Evolutionary conservation across 2,113 vertebrate species (phyloP).

Genomic region (Oryctolagus cuniculus): DNA sequence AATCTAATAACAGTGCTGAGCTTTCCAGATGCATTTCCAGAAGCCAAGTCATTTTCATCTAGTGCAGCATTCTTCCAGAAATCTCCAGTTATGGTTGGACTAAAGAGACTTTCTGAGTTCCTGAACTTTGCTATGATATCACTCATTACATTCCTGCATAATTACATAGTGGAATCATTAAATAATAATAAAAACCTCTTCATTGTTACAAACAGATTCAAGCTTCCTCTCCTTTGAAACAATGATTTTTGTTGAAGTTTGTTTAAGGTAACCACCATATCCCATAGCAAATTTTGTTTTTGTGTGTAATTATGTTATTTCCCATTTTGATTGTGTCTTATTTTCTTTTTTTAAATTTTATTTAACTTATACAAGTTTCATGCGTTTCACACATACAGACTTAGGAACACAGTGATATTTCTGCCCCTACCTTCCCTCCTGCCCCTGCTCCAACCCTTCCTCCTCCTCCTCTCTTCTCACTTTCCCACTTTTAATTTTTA

Average conservation of each 20-base stretch:
- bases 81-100: background rate
- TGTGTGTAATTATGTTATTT: background rate
- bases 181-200: background rate
- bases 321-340: background rate
- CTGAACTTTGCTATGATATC: background rate
- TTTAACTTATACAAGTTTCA: too few species aligned
- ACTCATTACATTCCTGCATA: background rate
- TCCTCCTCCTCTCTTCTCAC: too few species aligned
- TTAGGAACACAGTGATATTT: too few species aligned
- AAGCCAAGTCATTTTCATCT: constrained; percentile 4
- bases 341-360: background rate
- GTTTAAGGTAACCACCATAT: background rate
- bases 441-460: too few species aligned
- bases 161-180: background rate
- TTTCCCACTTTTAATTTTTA: too few species aligned
- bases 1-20: constrained; percentile 44
- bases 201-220: too few species aligned
- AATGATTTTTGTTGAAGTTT: background rate
- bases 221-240: background rate
- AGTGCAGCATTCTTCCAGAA: background rate
- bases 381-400: too few species aligned
- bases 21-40: constrained; percentile 48
- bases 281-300: background rate
- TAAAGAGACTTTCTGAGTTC: constrained; percentile 19
- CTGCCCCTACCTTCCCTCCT: too few species aligned